Evolutionary conservation across 2,113 vertebrate genomes (phyloP), one percentile per base, ranked within the genome.

Genomic region (Microcebus lehilahytsara): DNA sequence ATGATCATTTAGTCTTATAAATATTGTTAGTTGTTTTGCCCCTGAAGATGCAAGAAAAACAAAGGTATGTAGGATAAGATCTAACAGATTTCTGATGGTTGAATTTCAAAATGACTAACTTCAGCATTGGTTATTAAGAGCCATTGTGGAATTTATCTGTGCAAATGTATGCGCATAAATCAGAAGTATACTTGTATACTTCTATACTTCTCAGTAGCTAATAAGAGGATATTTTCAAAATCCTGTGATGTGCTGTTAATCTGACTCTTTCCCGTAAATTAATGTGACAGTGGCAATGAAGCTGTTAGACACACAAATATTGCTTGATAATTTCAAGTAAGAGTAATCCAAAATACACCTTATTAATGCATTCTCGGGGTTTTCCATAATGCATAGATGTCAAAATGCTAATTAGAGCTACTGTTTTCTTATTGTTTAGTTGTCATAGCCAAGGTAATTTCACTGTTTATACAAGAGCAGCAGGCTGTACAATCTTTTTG

Each of bases 321-420:
- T 37, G 37, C 37, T 75, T 79, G 22, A 66, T 87, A 42, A 71
- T 64, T 92, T 92, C 42, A 94, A 97, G 32, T 79, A 86, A 13
- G 46, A 51, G 13, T 80, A 90, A 91, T 74, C 49, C 51, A 96
- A 92, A 88, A 79, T 23, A 90, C 3, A 92, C 7, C 34, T 88
- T 93, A 87, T 60, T 62, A 94, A 95, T 93, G 19, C 23, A 34
- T 64, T 96, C 37, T 42, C 37, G 77, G 56, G 0, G 5, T 72
- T 86, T 96, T 93, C 71, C 40, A 90, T 92, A 97, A 79, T 64
- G 75, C 23, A 53, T 60, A 88, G 58, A 92, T 79, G 46, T 80
- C 71, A 93, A 92, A 90, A 81, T 87, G 75, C 37, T 90, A 93
- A 93, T 93, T 69, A 86, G 22, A 79, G 23, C 22, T 88, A 78